Conservation (phyloP, 1,140 invertebrate genomes). For the Latrodectus geometricus region DNA sequence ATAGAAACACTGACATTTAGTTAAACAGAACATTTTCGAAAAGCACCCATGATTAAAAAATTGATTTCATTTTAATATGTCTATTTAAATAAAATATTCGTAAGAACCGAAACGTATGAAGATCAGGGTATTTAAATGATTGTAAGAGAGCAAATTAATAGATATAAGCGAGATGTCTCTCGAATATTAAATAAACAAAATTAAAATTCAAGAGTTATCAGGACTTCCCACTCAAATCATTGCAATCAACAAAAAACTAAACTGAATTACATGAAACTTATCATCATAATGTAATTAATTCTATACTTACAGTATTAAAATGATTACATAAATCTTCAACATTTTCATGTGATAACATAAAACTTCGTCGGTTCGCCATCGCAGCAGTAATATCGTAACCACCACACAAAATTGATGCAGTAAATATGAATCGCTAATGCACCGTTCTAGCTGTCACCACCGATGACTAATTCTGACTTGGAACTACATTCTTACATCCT, state of each 20-base stretch:
- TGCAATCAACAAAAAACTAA: too few species aligned
- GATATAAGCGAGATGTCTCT: neutral
- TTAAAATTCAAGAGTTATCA: neutral
- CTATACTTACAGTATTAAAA: slow-evolving; percentile 41
- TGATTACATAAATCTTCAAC: slow-evolving; percentile 39
- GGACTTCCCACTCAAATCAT: neutral
- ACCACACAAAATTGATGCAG: neutral
- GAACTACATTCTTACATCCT: too few species aligned
- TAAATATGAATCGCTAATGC: too few species aligned
- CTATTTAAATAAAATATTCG: too few species aligned
- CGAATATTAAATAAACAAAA: neutral
- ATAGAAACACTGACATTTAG: too few species aligned
- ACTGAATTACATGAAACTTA: neutral
- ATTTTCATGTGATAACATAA: slow-evolving; percentile 49
- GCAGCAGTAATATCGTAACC: slow-evolving; percentile 10
- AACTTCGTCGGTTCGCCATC: slow-evolving; percentile 32
- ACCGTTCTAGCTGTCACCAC: too few species aligned
- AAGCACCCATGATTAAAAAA: too few species aligned
- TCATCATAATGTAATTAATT: neutral
- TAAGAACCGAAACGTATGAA: too few species aligned
- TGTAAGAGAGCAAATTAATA: neutral
- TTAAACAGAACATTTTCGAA: too few species aligned
- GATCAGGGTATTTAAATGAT: neutral
- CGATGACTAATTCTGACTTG: too few species aligned
- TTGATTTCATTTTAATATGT: too few species aligned